Conservation (phyloP, 2,888 invertebrate genomes). For the Acanthoscelides obtectus region DNA sequence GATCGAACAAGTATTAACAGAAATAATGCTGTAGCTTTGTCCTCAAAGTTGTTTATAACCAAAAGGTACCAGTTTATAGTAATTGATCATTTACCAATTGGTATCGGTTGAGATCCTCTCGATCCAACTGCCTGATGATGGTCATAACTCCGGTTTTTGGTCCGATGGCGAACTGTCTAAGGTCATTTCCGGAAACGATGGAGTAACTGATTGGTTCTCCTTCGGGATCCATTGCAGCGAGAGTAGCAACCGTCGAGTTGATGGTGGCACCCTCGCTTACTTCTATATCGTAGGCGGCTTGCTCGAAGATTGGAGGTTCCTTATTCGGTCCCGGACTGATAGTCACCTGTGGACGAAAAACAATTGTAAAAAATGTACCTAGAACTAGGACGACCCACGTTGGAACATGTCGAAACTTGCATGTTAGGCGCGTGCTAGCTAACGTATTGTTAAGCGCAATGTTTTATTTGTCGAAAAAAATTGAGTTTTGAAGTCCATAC, state of each 20-base stretch:
- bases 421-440: too few species aligned
- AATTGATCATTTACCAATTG: slow-evolving; percentile 60
- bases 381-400: too few species aligned
- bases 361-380: too few species aligned
- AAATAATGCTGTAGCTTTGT: too few species aligned
- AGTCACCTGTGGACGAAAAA: slow-evolving; percentile 53
- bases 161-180: slow-evolving; percentile 83
- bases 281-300: slow-evolving; percentile 78
- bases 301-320: slow-evolving; percentile 76
- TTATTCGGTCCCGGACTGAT: slow-evolving; percentile 80
- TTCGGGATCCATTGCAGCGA: slow-evolving; percentile 83
- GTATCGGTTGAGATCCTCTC: slow-evolving; percentile 85
- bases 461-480: too few species aligned
- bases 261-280: slow-evolving; percentile 87
- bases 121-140: slow-evolving; percentile 77
- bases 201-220: slow-evolving; percentile 81
- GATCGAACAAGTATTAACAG: too few species aligned
- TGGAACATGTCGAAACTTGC: too few species aligned
- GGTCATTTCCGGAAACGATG: slow-evolving; percentile 82
- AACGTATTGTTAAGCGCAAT: too few species aligned
- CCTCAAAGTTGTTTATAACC: too few species aligned
- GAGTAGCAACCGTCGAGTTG: slow-evolving; percentile 77
- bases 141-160: slow-evolving; percentile 84
- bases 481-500: too few species aligned
- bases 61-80: too few species aligned